These are phyloP conservation scores for Matsumyia berberina DNA, from an alignment of 2,888 invertebrate species.

Conservation along the genomic window DNA sequence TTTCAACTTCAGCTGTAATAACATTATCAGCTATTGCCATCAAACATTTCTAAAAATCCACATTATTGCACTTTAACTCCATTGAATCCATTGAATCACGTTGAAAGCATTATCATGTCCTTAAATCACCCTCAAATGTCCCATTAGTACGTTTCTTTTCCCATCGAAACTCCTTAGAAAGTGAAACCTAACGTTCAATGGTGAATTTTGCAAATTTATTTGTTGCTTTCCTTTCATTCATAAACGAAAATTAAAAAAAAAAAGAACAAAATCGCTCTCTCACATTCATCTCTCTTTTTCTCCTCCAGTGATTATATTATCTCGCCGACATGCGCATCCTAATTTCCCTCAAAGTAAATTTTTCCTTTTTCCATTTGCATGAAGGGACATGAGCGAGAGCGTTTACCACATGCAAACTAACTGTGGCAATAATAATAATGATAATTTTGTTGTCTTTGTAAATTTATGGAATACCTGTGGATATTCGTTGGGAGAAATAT, in stretches of 20 bases:
- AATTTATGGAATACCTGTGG: constrained; percentile 76
- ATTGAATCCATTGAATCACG: constrained; percentile 21
- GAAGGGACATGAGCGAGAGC: constrained; percentile 13
- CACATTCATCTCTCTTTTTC: constrained; percentile 29
- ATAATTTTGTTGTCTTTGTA: constrained; percentile 71
- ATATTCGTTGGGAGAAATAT: constrained; percentile 44
- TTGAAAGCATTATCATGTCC: constrained; percentile 24
- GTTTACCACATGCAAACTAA: constrained; percentile 64
- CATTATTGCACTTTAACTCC: constrained; percentile 25
- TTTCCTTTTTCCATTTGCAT: constrained; percentile 20
- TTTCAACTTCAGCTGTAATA: too few species aligned
- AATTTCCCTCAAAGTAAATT: constrained; percentile 46
- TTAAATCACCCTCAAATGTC: constrained; percentile 52
- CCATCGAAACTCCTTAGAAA: constrained; percentile 54
- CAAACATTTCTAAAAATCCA: not conserved
- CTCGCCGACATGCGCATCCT: constrained; percentile 69
- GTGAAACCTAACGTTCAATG: constrained; percentile 57
- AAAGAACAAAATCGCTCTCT: constrained; percentile 21
- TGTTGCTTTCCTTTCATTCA: constrained; percentile 73
- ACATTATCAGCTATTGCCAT: too few species aligned
- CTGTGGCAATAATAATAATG: constrained; percentile 71
- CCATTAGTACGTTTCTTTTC: constrained; percentile 28
- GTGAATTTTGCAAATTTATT: constrained; percentile 52
- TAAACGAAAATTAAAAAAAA: constrained; percentile 26
- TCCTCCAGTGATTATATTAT: constrained; percentile 26